Evolutionary conservation across 2,888 invertebrate species (phyloP).

Genomic region (Plagodis dolabraria): DNA sequence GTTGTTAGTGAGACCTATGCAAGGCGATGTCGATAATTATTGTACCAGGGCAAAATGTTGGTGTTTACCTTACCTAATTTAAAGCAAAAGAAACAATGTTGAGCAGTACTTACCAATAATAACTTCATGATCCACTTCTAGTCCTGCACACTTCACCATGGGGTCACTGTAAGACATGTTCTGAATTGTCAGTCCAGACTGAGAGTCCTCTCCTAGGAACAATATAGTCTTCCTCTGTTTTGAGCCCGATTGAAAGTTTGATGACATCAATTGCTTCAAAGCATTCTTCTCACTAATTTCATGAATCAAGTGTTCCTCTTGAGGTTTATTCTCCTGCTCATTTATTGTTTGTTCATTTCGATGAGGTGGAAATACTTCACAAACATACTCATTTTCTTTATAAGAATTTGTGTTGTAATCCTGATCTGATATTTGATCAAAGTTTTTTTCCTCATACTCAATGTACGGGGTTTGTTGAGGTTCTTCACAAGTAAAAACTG

Average conservation of each 20-base stretch:
- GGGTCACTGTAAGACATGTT: conserved; percentile 71
- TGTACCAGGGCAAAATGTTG: too few relatives aligned
- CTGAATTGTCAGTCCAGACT: conserved; percentile 72
- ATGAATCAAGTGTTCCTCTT: conserved; percentile 55
- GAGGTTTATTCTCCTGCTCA: conserved; percentile 55
- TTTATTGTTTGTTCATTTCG: conserved; percentile 64
- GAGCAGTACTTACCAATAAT: conserved; percentile 53
- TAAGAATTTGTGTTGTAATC: conserved; percentile 49
- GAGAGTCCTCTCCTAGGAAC: conserved; percentile 65
- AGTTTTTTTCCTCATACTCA: conserved; percentile 54
- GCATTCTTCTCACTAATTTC: conserved; percentile 61
- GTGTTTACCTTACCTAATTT: conserved; percentile 8
- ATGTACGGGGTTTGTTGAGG: conserved; percentile 7
- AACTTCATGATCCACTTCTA: conserved; percentile 50
- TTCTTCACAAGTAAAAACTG: conserved; percentile 58
- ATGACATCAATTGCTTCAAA: conserved; percentile 72
- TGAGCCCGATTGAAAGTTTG: conserved; percentile 62
- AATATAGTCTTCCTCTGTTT: conserved; percentile 73
- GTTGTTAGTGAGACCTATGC: too few relatives aligned
- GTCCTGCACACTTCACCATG: conserved; percentile 51
- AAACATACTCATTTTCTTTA: conserved; percentile 67
- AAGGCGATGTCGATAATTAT: too few relatives aligned
- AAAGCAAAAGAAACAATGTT: background rate
- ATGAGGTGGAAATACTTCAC: conserved; percentile 65
- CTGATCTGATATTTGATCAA: conserved; percentile 42